Percentiles rank a stretch among this genome's conserved stretches.
These are phyloP conservation scores for Elymnias hypermnestra DNA, from an alignment of 1,140 invertebrate genomes.

Conservation along the genomic window DNA sequence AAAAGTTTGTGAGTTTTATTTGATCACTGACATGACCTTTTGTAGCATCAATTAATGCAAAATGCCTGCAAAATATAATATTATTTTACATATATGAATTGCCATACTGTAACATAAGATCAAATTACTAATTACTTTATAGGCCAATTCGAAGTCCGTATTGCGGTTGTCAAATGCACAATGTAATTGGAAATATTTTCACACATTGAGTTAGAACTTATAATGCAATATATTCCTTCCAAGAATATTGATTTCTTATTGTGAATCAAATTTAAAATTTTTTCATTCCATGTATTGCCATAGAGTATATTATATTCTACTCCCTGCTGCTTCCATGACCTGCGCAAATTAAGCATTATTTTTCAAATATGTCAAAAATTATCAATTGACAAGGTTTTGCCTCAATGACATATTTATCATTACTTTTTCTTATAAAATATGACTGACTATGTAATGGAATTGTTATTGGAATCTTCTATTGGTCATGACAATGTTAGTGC, in stretches of 20 bases:
- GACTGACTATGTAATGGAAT: too few species aligned
- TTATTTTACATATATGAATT: neutral
- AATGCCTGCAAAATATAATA: constrained; percentile 27
- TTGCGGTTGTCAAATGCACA: constrained; percentile 1
- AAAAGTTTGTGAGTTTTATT: neutral
- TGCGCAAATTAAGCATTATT: neutral
- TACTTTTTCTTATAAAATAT: too few species aligned
- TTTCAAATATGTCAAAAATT: neutral
- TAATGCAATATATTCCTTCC: constrained; percentile 16
- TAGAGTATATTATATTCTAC: neutral
- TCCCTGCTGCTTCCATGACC: constrained; percentile 16
- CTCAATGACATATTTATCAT: too few species aligned
- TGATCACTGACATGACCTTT: neutral
- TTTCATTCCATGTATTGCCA: neutral
- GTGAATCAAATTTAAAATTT: neutral
- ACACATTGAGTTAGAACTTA: neutral
- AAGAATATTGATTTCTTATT: neutral
- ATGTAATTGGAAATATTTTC: neutral
- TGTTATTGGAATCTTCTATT: too few species aligned
- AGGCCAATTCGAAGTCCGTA: neutral
- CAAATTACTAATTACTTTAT: constrained; percentile 13
- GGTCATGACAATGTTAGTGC: too few species aligned
- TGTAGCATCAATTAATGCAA: constrained; percentile 18
- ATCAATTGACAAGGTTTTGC: neutral
- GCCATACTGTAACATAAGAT: neutral